Conservation (phyloP, 2,888 invertebrate genomes). For the Cynaeus angustus region DNA sequence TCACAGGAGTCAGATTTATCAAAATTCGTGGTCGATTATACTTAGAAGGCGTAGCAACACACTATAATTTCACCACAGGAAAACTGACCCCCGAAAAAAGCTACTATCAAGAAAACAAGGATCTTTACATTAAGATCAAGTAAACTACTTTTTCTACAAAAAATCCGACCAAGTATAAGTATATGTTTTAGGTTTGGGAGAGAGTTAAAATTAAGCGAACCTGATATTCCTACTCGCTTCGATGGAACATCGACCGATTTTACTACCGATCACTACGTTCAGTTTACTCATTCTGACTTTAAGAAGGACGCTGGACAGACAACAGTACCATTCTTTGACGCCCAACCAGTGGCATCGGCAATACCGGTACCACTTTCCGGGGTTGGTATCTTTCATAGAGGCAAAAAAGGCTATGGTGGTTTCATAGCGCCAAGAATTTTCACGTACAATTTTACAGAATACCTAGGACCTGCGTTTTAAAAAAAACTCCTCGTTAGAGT, state of each 20-base stretch:
- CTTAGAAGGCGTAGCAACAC: conserved; percentile 85
- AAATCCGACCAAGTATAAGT: no score
- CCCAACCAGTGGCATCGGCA: conserved; percentile 80
- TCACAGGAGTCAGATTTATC: conserved; percentile 86
- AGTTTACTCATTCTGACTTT: conserved; percentile 77
- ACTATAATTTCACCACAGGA: conserved; percentile 86
- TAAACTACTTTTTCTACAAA: not conserved
- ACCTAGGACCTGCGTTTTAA: conserved; percentile 74
- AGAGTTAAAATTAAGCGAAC: conserved; percentile 70
- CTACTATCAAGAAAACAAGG: not conserved
- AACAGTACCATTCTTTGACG: conserved; percentile 88
- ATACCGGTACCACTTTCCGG: conserved; percentile 83
- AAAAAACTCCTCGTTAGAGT: not conserved
- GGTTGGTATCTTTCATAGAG: conserved; percentile 86
- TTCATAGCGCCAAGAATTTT: conserved; percentile 84
- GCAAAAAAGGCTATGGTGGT: conserved; percentile 81
- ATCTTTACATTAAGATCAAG: not conserved
- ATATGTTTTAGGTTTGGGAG: conserved; percentile 73
- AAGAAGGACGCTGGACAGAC: conserved; percentile 86
- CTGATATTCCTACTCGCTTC: conserved; percentile 79
- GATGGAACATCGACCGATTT: conserved; percentile 66
- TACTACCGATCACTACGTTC: conserved; percentile 72
- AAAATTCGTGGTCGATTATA: conserved; percentile 87
- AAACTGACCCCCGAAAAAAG: conserved; percentile 68
- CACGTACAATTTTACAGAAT: conserved; percentile 82